Conservation (phyloP, 2,113 vertebrate species). For the Oenanthe oenanthe region DNA sequence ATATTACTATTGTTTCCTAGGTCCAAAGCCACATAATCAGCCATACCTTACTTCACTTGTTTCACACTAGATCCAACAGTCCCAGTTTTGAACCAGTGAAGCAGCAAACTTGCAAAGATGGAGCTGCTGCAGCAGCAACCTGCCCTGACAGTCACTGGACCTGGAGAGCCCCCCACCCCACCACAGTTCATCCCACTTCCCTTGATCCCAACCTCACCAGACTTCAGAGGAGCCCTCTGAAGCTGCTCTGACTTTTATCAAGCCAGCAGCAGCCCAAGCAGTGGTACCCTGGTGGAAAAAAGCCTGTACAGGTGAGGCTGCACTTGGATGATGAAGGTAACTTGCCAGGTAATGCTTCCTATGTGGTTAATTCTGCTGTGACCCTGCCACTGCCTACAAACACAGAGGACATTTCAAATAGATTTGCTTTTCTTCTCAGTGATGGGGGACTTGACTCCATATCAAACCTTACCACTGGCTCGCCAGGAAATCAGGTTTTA, state of each 20-base stretch:
- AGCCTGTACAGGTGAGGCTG: not conserved
- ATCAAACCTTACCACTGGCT: not conserved
- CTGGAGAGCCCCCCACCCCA: fast-evolving
- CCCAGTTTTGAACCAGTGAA: not conserved
- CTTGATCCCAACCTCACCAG: not conserved
- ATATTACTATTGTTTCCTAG: not conserved
- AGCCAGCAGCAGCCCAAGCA: not conserved
- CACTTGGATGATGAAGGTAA: not conserved
- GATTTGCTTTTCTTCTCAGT: not conserved
- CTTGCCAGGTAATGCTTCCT: not conserved
- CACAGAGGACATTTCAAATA: not conserved
- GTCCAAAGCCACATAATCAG: not conserved
- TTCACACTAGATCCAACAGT: not conserved
- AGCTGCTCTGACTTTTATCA: not conserved
- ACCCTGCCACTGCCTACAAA: not conserved
- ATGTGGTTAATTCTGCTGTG: not conserved
- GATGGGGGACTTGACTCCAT: not conserved
- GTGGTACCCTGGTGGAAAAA: not conserved
- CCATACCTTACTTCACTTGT: not conserved
- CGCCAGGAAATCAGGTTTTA: not conserved
- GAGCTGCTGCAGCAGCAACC: not conserved
- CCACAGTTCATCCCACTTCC: not conserved
- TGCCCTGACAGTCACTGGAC: fast-evolving
- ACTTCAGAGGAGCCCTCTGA: not conserved
- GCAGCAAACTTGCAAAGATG: not conserved